Evolutionary conservation across 2,113 vertebrate species (phyloP), one percentile per base, ranked within the genome.

Genomic region (Motacilla alba): DNA sequence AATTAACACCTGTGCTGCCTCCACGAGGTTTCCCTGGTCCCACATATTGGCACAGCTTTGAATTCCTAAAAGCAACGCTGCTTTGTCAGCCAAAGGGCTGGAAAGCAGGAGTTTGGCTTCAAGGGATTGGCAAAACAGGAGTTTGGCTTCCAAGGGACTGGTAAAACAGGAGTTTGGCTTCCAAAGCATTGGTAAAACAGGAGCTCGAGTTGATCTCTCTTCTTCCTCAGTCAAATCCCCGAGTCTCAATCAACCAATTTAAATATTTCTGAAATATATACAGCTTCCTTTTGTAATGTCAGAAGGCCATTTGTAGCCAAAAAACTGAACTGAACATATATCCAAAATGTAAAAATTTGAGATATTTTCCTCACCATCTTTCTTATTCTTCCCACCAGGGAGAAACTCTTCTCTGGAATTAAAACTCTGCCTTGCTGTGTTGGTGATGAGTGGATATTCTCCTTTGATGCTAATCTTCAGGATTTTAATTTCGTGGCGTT

Each of bases 221-320:
- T 41, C 8, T 55, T 79, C 46, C 47, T 53, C 49, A 24, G 47
- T 31, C 52, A 39, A 43, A 63, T 33, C 47, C 35, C 43, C 5
- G 20, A 33, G 35, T 20, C 5, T 39, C 26, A 76, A 27, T 49
- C 11, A 62, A 79, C 18, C 33, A 2, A 5, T 58, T 49, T 16
- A 39, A 56, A 52, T 11, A 7, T 81, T 69, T 66, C 46, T 39
- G 44, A 60, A 59, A 59, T 4, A 4, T 37, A 74, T 67, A 58
- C 43, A 31, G 0, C 27, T 21, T 24, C 2, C 1, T 0, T 0
- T 44, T 67, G 31, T 24, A 53, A 37, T 35, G 15, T 15, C 62
- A 12, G 9, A 24, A 44, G 6, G 11, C 15, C 30, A 77, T 74
- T 39, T 15, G 7, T 44, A 49, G n/a, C 43, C 70, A 58, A 58